Percentiles rank a stretch among this genome's conserved stretches.
Conservation (phyloP, 2,113 vertebrate genomes). For the Pandion haliaetus region DNA sequence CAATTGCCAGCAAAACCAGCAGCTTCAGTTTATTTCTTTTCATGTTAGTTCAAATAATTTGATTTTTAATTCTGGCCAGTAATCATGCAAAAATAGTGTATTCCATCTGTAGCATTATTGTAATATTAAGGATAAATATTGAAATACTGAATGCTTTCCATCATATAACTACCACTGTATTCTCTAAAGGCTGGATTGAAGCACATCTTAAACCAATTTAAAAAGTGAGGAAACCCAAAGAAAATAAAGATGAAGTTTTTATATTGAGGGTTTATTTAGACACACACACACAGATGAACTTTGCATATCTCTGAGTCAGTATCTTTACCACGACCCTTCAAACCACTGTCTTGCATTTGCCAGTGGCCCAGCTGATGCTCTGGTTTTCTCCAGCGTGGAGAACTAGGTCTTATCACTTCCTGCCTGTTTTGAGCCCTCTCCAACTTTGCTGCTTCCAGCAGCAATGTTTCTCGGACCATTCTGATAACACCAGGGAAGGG, state of each 20-base stretch:
- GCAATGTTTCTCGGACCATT: neutral
- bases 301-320: neutral
- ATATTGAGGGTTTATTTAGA: neutral
- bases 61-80: neutral
- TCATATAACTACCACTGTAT: neutral
- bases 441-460: neutral
- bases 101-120: neutral
- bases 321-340: neutral
- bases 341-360: neutral
- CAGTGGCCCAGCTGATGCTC: neutral
- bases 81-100: neutral
- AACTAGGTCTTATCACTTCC: neutral
- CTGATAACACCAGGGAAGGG: neutral
- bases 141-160: neutral
- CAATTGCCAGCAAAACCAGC: neutral
- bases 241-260: neutral
- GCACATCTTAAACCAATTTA: neutral
- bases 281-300: neutral
- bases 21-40: neutral
- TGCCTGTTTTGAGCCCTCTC: conserved; percentile 8
- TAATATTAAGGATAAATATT: neutral
- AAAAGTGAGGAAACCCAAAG: neutral
- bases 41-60: neutral
- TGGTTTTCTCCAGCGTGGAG: neutral
- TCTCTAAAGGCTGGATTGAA: neutral